Evolutionary conservation across 64 coral and sea anemone species (phyloP).

Genomic region (Stichodactyla mertensii): DNA sequence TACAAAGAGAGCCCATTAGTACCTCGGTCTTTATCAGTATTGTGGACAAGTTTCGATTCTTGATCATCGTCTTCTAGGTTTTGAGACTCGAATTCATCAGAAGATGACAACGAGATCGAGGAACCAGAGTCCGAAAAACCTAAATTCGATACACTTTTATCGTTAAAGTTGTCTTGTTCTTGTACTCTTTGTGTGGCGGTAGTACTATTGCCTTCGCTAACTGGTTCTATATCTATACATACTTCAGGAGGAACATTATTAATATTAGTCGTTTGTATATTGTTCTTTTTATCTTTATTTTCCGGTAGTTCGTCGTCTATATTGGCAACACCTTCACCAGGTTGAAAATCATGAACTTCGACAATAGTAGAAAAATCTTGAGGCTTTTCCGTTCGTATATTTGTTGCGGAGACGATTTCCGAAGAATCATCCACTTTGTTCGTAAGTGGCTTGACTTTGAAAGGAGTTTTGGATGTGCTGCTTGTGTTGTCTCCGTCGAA

Average conservation of each 20-base stretch:
- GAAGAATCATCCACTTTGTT: not conserved
- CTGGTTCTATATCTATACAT: not conserved
- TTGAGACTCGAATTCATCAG: not conserved
- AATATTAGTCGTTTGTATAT: too few relatives aligned
- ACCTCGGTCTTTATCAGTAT: not conserved
- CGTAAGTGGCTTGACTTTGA: not conserved
- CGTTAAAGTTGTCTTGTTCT: not conserved
- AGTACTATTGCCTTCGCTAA: not conserved
- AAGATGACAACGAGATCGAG: not conserved
- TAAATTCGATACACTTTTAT: not conserved
- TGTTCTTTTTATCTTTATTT: too few relatives aligned
- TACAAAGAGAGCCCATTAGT: not conserved
- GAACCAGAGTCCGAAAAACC: not conserved
- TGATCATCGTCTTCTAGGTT: not conserved
- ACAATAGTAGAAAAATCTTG: not conserved
- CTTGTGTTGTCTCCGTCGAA: not conserved
- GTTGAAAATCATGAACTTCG: not conserved
- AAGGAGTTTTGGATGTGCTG: not conserved
- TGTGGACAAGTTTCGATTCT: not conserved
- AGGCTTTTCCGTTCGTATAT: not conserved
- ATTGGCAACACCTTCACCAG: not conserved
- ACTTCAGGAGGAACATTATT: not conserved
- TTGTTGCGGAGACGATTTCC: not conserved
- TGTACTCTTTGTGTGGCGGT: not conserved
- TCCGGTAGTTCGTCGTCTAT: not conserved